Percentiles rank a stretch among this genome's conserved stretches.
These are phyloP conservation scores for Lagria hirta DNA, from an alignment of 2,888 invertebrate species.

Conservation along the genomic window DNA sequence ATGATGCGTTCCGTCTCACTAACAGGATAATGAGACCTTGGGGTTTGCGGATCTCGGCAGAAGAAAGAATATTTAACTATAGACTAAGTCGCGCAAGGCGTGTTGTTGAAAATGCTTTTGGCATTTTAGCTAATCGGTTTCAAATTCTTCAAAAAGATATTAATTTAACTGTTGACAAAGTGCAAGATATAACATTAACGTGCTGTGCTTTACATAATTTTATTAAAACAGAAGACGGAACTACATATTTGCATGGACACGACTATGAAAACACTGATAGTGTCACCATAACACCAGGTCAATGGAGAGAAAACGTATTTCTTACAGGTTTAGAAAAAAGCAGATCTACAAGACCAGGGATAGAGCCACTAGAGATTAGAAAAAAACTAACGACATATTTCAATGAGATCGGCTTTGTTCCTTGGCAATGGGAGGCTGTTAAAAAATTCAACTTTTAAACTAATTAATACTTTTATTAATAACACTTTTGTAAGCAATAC, in stretches of 20 bases:
- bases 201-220: conserved; percentile 5
- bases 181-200: not conserved
- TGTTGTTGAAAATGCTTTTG: conserved; percentile 25
- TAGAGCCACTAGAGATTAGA: not conserved
- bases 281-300: conserved; percentile 3
- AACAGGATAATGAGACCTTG: conserved; percentile 20
- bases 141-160: conserved; percentile 18
- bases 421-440: conserved; percentile 3
- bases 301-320: conserved; percentile 9
- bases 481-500: too few relatives aligned
- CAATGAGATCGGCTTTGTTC: not conserved
- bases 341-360: not conserved
- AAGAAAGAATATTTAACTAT: too few relatives aligned
- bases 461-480: too few relatives aligned
- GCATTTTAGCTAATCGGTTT: conserved; percentile 22
- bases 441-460: conserved; percentile 5
- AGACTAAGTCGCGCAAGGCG: conserved; percentile 16
- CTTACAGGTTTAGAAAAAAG: conserved; percentile 8
- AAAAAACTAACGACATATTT: not conserved
- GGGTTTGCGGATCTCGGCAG: conserved; percentile 10
- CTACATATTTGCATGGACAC: not conserved
- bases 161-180: not conserved
- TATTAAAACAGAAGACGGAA: not conserved
- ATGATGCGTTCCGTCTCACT: conserved; percentile 23
- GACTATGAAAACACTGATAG: conserved; percentile 7